These are phyloP conservation scores for Nothoprocta perdicaria DNA, from an alignment of 2,113 vertebrate species.

Conservation along the genomic window DNA sequence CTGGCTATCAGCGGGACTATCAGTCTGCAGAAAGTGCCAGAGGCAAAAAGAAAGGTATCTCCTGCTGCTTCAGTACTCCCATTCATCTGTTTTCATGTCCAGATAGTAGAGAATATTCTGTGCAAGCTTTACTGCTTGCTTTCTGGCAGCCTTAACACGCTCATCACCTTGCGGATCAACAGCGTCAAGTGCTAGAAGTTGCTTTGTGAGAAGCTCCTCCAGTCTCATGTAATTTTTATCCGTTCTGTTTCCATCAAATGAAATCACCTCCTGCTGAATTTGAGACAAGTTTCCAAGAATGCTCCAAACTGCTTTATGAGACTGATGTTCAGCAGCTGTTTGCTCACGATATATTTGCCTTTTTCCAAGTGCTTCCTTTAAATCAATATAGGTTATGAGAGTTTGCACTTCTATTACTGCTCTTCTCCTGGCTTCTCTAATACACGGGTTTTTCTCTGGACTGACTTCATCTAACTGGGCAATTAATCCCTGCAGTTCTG, in stretches of 20 bases:
- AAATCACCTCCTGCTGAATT: slow-evolving; percentile 91
- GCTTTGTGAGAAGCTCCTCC: slow-evolving; percentile 96
- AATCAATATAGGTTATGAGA: slow-evolving; percentile 90
- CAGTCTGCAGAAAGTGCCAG: slow-evolving; percentile 20
- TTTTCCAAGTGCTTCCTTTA: slow-evolving; percentile 86
- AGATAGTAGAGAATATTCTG: slow-evolving; percentile 97
- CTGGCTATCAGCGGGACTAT: background rate
- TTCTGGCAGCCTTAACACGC: slow-evolving; percentile 87
- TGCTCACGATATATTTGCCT: slow-evolving; percentile 71
- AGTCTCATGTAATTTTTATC: slow-evolving; percentile 95
- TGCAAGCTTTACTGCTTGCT: slow-evolving; percentile 94
- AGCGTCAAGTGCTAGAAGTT: slow-evolving; percentile 92
- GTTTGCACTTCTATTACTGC: slow-evolving; percentile 93
- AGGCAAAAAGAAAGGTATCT: background rate
- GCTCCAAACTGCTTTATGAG: slow-evolving; percentile 87
- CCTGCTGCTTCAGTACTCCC: slow-evolving; percentile 87
- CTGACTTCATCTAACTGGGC: slow-evolving; percentile 91
- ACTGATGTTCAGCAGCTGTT: slow-evolving; percentile 78
- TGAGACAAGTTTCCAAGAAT: slow-evolving; percentile 89
- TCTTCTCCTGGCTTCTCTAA: slow-evolving; percentile 92
- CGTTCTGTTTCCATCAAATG: slow-evolving; percentile 89
- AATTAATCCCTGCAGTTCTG: slow-evolving; percentile 91
- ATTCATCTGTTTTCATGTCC: slow-evolving; percentile 97
- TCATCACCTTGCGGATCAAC: slow-evolving; percentile 93
- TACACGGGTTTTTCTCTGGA: slow-evolving; percentile 92